Base-by-base conservation (phyloP, 1,140 invertebrate species). In the Ephestia elutella region DNA sequence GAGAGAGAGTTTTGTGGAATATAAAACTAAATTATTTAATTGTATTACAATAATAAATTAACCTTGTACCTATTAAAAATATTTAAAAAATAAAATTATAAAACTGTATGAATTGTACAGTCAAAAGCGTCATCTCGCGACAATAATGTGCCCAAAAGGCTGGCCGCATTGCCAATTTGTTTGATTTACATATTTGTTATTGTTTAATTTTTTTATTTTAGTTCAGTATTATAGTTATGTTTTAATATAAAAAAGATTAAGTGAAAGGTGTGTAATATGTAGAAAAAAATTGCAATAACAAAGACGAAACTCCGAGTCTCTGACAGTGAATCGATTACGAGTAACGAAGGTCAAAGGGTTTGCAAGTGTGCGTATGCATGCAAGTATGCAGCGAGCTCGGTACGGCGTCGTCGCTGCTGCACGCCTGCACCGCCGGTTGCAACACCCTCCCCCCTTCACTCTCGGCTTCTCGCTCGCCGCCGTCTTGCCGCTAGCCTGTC, bases 371-470 rank as follows among this genome's bases (percentile, higher is more conserved):
- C 76, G 83, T 85, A 77, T 79, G 68, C 82, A 84, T 86, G 82
- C 83, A 85, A 85, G 81, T 86, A 86, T 86, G 83, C 82, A 87
- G 78, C 78, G 75, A 86, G 86, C 85, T 89, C 87, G 80, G 81
- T 86, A 81, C 85, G 85, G 84, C 87, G 87, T 83, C 78, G 78
- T 78, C 77, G 82, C 81, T 89, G 82, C 86, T 86, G 82, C 83
- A 86, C 80, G 84, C 82, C 82, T 87, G 86, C 84, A 87, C 81
- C 84, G 86, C 82, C 74, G 78, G 82, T 83, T 86, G 86, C 84
- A 82, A 86, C 81, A 87, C 82, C 83, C 81, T 85, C 79, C 80
- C 80, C 82, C 78, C 78, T 80, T 87, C 81, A 66, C 78, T 84
- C 80, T 81, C 80, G 80, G 81, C 81, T 87, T 87, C 85, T 87